Conservation (phyloP, 1,140 invertebrate species). For the Drosophila jambulina region DNA sequence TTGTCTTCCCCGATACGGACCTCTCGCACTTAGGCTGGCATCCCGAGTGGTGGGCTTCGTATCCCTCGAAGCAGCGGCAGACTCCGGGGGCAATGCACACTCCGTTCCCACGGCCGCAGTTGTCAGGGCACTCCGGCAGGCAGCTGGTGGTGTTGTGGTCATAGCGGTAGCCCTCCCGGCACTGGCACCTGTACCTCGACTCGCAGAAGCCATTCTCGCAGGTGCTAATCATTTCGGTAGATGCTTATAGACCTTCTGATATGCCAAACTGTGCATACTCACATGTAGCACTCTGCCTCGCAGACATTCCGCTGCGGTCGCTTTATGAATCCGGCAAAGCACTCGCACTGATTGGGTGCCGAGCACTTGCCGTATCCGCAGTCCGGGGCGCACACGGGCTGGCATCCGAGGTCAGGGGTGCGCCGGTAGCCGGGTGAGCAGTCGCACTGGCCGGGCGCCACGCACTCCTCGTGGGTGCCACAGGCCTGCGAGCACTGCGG, state of each 20-base stretch:
- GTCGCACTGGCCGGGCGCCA: conserved; percentile 86
- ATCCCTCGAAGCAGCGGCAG: conserved; percentile 88
- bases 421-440: conserved; percentile 87
- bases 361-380: conserved; percentile 87
- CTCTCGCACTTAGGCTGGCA: conserved; percentile 71
- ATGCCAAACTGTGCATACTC: neutral
- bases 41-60: conserved; percentile 53
- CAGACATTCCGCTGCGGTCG: conserved; percentile 72
- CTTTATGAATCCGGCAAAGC: conserved; percentile 85
- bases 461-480: conserved; percentile 85
- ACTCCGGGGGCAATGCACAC: conserved; percentile 85
- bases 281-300: conserved; percentile 80
- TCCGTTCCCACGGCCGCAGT: conserved; percentile 84
- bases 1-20: conserved; percentile 26
- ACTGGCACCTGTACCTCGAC: conserved; percentile 87
- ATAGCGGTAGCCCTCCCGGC: conserved; percentile 87
- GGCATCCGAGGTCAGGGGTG: conserved; percentile 68
- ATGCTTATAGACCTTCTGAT: no score
- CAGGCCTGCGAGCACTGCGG: conserved; percentile 81
- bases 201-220: conserved; percentile 87
- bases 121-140: conserved; percentile 65
- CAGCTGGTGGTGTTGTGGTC: conserved; percentile 77
- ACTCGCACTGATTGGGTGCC: conserved; percentile 87
- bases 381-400: conserved; percentile 84
- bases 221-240: conserved; percentile 44